These are phyloP conservation scores for Eubucco bourcierii DNA, from an alignment of 2,113 vertebrate species.

Conservation along the genomic window DNA sequence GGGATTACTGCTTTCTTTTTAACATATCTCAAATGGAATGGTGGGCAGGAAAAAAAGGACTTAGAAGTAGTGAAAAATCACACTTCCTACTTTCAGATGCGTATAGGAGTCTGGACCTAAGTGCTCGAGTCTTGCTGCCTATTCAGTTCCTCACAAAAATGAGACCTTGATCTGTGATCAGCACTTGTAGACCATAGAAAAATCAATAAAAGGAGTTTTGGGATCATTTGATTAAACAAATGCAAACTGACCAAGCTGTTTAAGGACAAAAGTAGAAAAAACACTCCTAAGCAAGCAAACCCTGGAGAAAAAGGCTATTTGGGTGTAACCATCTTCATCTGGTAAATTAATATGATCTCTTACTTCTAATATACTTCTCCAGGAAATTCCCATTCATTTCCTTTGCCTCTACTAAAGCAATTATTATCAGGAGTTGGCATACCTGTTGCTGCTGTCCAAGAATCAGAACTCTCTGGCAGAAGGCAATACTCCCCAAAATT, in stretches of 20 bases:
- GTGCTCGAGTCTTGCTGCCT: fast-evolving
- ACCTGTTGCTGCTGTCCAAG: not conserved
- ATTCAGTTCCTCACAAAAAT: not conserved
- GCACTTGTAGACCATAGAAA: fast-evolving
- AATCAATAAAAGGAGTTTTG: not conserved
- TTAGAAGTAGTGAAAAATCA: not conserved
- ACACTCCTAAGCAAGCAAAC: not conserved
- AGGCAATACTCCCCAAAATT: not conserved
- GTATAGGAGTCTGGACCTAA: fast-evolving
- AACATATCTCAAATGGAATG: not conserved
- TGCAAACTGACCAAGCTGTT: not conserved
- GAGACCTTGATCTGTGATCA: not conserved
- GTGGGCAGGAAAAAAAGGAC: not conserved
- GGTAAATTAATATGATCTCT: not conserved
- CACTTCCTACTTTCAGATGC: not conserved
- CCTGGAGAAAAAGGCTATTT: not conserved
- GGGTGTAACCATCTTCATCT: not conserved
- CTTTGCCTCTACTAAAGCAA: not conserved
- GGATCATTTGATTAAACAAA: not conserved
- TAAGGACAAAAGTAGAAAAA: not conserved
- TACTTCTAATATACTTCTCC: not conserved
- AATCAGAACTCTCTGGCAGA: not conserved
- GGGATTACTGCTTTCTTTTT: not conserved
- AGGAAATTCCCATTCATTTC: not conserved
- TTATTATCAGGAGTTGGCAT: not conserved